phyloP scores from a whole-genome alignment of 2,113 vertebrate genomes.

The Penelope pileata region DNA sequence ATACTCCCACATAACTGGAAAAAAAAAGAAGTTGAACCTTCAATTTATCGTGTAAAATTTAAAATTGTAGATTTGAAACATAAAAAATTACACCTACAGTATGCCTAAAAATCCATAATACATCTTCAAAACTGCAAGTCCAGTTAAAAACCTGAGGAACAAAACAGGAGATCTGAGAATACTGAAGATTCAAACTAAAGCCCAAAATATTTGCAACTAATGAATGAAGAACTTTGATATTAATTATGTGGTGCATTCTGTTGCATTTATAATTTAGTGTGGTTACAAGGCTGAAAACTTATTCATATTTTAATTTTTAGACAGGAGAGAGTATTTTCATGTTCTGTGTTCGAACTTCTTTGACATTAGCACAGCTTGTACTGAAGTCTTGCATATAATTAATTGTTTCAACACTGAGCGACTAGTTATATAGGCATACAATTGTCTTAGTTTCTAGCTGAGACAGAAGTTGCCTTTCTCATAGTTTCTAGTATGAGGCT shows the following conservation, averaged over 20 bases:
- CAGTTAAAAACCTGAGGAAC: not conserved
- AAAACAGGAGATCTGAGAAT: not conserved
- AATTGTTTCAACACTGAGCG: not conserved
- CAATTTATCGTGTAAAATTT: not conserved
- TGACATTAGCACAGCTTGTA: not conserved
- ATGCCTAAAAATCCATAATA: not conserved
- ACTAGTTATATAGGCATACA: not conserved
- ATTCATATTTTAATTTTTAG: slow-evolving; percentile 34
- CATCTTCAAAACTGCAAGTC: not conserved
- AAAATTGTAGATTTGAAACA: not conserved
- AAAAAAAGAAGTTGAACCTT: not conserved
- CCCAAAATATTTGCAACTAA: slow-evolving; percentile 26
- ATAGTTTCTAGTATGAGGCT: no score
- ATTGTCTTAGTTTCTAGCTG: no score
- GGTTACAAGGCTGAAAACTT: not conserved
- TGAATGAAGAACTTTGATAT: slow-evolving; percentile 15
- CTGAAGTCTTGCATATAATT: not conserved
- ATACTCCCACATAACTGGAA: not conserved
- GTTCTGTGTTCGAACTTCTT: slow-evolving; percentile 16
- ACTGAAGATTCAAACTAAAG: not conserved
- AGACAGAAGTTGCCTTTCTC: no score
- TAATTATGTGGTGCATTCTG: slow-evolving; percentile 10
- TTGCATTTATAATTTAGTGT: slow-evolving; percentile 47
- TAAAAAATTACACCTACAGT: not conserved
- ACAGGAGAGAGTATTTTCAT: slow-evolving; percentile 34